Evolutionary conservation across 2,888 invertebrate genomes (phyloP).

Genomic region (Chromoteleia sp.): DNA sequence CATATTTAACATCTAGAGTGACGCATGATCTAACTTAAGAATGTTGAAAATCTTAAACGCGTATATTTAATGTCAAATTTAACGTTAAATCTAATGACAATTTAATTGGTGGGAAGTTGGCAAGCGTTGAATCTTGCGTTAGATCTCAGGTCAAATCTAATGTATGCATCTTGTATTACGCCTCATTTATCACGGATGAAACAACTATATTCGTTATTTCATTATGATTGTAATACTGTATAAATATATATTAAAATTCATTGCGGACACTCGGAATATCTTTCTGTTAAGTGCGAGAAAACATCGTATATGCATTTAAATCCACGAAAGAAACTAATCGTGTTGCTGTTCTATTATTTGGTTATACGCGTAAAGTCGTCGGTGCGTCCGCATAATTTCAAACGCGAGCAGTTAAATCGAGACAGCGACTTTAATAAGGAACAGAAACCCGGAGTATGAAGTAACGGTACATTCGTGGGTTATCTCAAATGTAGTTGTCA

Average conservation of each 20-base stretch:
- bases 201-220: no score
- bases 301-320: slow-evolving; percentile 24
- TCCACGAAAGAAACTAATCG: slow-evolving; percentile 33
- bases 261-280: not conserved
- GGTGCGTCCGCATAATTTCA: slow-evolving; percentile 37
- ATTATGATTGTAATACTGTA: not conserved
- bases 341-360: slow-evolving; percentile 20
- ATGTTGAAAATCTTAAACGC: no score
- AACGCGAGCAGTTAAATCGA: slow-evolving; percentile 38
- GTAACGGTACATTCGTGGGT: slow-evolving; percentile 73
- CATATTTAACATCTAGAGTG: no score
- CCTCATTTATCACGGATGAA: no score
- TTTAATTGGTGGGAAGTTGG: no score
- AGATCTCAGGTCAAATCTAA: no score
- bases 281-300: not conserved
- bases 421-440: slow-evolving; percentile 23
- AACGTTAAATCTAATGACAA: no score
- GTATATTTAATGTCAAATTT: no score
- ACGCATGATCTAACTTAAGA: no score
- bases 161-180: no score
- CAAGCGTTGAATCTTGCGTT: no score
- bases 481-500: slow-evolving; percentile 73
- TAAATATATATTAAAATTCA: not conserved
- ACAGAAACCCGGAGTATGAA: slow-evolving; percentile 35
- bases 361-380: slow-evolving; percentile 13